Percentiles rank a stretch among this genome's conserved stretches.
Conservation (phyloP, 2,797 vertebrate species). For the Pogoniulus pusillus region DNA sequence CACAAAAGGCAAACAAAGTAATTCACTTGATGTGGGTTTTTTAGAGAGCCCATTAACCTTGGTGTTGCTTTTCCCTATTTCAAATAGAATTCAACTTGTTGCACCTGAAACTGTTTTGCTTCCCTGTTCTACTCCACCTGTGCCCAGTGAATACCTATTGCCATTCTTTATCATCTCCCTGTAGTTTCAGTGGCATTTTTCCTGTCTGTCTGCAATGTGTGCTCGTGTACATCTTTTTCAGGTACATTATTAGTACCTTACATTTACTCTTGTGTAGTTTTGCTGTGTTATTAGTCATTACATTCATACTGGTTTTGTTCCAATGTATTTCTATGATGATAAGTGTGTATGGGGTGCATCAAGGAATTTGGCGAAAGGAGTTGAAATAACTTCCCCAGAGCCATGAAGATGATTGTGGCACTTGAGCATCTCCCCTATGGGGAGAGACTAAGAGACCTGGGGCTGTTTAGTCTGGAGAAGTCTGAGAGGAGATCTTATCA, state of each 20-base stretch:
- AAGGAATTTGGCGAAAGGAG: background rate
- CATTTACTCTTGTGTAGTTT: conserved; percentile 14
- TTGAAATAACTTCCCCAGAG: background rate
- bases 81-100: background rate
- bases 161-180: background rate
- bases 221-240: background rate
- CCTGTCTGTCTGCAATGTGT: background rate
- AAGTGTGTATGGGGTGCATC: background rate
- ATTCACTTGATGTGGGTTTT: background rate
- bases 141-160: background rate
- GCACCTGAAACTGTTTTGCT: background rate
- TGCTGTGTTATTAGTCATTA: background rate
- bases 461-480: no score
- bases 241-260: background rate
- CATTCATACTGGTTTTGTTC: background rate
- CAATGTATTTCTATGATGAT: background rate
- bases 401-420: no score
- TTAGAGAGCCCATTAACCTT: background rate
- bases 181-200: background rate
- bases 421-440: no score
- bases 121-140: background rate
- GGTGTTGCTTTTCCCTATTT: background rate
- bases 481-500: no score
- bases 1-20: background rate
- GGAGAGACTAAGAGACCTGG: no score